Percentiles rank a stretch among this genome's conserved stretches.
Evolutionary conservation across 2,797 vertebrate genomes (phyloP).

Genomic region (Clamator glandarius): DNA sequence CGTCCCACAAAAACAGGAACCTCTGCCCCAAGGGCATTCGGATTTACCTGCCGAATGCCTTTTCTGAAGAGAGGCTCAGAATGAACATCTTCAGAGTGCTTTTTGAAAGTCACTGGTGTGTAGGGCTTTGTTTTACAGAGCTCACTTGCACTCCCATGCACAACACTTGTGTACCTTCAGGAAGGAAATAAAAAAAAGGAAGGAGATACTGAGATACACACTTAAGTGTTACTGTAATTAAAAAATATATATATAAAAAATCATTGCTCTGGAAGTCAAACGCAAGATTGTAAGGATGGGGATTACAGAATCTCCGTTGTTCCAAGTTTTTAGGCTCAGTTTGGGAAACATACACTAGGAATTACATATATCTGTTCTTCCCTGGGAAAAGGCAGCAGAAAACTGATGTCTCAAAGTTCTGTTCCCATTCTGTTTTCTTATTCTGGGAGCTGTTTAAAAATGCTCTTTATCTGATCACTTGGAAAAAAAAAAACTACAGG

Average conservation of each 20-base stretch:
- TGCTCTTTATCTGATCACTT: background rate
- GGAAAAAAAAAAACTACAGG: background rate
- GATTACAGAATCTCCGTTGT: background rate
- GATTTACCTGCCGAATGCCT: constrained; percentile 72
- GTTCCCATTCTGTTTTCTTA: background rate
- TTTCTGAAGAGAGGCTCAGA: constrained; percentile 89
- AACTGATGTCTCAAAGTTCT: background rate
- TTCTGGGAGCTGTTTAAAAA: background rate
- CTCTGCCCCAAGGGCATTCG: constrained; percentile 56
- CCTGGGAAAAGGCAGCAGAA: background rate
- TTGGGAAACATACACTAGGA: background rate
- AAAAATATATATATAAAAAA: background rate
- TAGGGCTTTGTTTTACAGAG: constrained; percentile 80
- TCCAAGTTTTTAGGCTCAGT: background rate
- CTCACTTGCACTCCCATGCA: constrained; percentile 75
- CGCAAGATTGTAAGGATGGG: background rate
- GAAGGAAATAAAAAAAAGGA: background rate
- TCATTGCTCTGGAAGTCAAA: background rate
- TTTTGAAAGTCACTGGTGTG: constrained; percentile 66
- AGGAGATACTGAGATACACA: background rate
- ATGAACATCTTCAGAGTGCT: constrained; percentile 73
- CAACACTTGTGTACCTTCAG: constrained; percentile 77
- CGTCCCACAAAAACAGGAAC: constrained; percentile 75
- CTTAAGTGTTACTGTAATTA: background rate
- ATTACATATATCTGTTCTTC: background rate